Evolutionary conservation across 2,888 invertebrate genomes (phyloP), one percentile per base, ranked within the genome.

Genomic region (Serrognathus titanus): DNA sequence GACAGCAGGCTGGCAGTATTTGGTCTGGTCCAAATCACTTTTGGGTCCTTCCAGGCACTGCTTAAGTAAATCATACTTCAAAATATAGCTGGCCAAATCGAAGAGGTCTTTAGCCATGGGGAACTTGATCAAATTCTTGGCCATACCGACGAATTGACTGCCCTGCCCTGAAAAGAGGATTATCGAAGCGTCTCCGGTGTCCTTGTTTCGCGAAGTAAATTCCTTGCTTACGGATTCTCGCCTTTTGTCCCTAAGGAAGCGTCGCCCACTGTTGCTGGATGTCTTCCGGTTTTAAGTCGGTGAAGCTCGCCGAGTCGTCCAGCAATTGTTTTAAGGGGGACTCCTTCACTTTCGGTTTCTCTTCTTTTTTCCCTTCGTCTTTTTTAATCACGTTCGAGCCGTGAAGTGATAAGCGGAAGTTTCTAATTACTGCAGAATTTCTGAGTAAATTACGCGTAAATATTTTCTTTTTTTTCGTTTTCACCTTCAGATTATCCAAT

Each of bases 121-220:
- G 69, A 89, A 85, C 38, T 83, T 80, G 43, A 88, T 63, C 48
- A 95, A 79, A 45, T 86, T 80, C 63, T 86, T 84, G 1, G 90
- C 91, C 94, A 95, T 95, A 36, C 98, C 97, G 9, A 96, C 90
- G 77, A 84, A 89, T 71, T 98, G 93, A 20, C 88, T 83, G 16
- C 97, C 96, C 76, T 97, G 94, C 0, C 97, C 97, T 7, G 97
- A 97, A 78, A 97, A 97, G 57, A 97, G 75, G 47, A 97, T 78
- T 57, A 93, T 81, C 1, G 86, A 83, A 0, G 86, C 82, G 12
- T 87, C 84, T 37, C 78, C 77, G 0, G 93, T 90, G 73, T 90
- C 83, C 10, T 73, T 77, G 72, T 20, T 60, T 62, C 3, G 63
- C 51, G 49, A 71, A 70, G 51, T 68, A 71, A 11, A 72, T 71